Base-by-base conservation (phyloP, 2,797 vertebrate genomes). In the Paedocypris micromegethes region DNA sequence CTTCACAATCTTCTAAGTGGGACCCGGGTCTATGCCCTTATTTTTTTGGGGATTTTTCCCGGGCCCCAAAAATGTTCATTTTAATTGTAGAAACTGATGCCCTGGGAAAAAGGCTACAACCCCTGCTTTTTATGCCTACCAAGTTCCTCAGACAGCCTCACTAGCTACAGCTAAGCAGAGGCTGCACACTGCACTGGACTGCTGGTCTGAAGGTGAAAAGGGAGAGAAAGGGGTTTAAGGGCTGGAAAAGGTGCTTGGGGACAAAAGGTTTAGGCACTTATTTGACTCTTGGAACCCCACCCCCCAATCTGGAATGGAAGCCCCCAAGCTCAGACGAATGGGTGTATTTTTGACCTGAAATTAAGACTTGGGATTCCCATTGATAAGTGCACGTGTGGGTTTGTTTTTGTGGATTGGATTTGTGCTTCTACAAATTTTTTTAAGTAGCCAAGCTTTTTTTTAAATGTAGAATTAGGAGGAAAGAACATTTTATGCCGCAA, bases 41-140 rank as follows among this genome's bases (percentile, higher is more conserved):
- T 80, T 87, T 91, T 91, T 91, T 90, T 84, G n/a, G 39, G 3
- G 82, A 89, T 90, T 91, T 91, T 91, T 91, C 7, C 2, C 59
- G 2, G 5, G 9, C 44, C 76, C 73, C 69, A 6, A 86, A 88
- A 87, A 83, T 81, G 85, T 88, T 75, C 73, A 87, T 87, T 87
- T 89, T 85, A 84, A 88, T 83, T 90, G 89, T 90, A 89, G 89
- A 91, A 90, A 87, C 87, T 91, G 87, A 90, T 79, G 86, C 79
- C 81, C 79, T 78, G 89, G 89, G 88, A 89, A 90, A 89, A 88
- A 87, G 89, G 86, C 88, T 90, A 85, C 86, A 82, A 82, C 84
- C 81, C 78, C 80, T 82, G 85, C 83, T 86, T 83, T 86, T 85
- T 84, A 83, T 87, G 85, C 84, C 85, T 86, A 82, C 84, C 75